Evolutionary conservation across 2,113 vertebrate species (phyloP).

Genomic region (Nothobranchius kuhntae): DNA sequence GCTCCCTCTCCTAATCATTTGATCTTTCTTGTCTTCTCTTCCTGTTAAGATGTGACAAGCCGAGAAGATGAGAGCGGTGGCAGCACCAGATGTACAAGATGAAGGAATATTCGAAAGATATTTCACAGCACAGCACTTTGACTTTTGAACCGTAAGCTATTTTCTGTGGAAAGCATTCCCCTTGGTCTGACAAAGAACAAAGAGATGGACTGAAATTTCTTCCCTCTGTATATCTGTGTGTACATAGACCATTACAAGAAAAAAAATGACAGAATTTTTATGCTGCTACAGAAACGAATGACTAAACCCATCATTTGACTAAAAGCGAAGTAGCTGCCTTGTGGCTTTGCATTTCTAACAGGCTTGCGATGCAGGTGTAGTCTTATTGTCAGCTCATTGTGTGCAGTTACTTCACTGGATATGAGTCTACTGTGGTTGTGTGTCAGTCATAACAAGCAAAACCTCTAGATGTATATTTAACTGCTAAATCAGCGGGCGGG

Average conservation of each 20-base stretch:
- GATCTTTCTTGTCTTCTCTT: slow-evolving; percentile 4
- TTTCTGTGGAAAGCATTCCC: slow-evolving; percentile 91
- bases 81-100: slow-evolving; percentile 78
- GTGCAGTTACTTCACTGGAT: slow-evolving; percentile 81
- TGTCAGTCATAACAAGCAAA: slow-evolving; percentile 58
- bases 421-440: slow-evolving; percentile 73
- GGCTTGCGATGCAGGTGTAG: slow-evolving; percentile 64
- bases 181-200: slow-evolving; percentile 76
- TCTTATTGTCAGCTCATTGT: slow-evolving; percentile 64
- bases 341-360: slow-evolving; percentile 71
- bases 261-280: slow-evolving; percentile 63
- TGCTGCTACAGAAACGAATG: slow-evolving; percentile 75
- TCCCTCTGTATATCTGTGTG: slow-evolving; percentile 73
- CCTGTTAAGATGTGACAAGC: slow-evolving; percentile 91
- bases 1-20: neutral
- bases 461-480: slow-evolving; percentile 60
- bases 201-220: slow-evolving; percentile 59
- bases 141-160: slow-evolving; percentile 82
- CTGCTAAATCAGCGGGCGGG: slow-evolving; percentile 42
- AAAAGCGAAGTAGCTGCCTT: slow-evolving; percentile 56
- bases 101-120: slow-evolving; percentile 87
- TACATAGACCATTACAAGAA: slow-evolving; percentile 68
- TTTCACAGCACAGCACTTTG: slow-evolving; percentile 95
- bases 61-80: slow-evolving; percentile 89
- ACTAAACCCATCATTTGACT: slow-evolving; percentile 70